These are phyloP conservation scores for Drosophila colorata DNA, from an alignment of 2,888 invertebrate species.

Conservation along the genomic window DNA sequence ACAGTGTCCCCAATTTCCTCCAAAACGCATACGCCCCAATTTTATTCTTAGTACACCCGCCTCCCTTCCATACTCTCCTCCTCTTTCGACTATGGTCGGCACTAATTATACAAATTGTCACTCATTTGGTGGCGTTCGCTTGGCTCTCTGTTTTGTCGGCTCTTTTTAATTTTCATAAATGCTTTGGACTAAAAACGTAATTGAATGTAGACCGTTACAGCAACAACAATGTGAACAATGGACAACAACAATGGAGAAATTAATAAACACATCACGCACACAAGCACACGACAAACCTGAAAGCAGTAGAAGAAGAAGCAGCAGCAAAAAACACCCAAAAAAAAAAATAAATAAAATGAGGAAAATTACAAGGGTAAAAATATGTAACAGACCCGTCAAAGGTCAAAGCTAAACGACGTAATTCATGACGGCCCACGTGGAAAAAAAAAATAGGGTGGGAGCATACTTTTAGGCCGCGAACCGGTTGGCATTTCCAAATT, in stretches of 20 bases:
- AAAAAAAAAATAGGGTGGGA: slow-evolving; percentile 16
- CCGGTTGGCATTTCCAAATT: slow-evolving; percentile 10
- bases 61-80: neutral
- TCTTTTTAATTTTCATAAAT: slow-evolving; percentile 73
- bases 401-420: slow-evolving; percentile 68
- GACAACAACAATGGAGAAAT: slow-evolving; percentile 43
- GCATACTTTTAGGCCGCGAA: slow-evolving; percentile 25
- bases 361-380: slow-evolving; percentile 59
- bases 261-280: slow-evolving; percentile 76
- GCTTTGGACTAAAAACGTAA: slow-evolving; percentile 64
- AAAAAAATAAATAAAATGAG: slow-evolving; percentile 4
- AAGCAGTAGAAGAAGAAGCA: neutral
- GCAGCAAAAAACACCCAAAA: neutral
- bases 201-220: slow-evolving; percentile 60
- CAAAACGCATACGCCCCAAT: slow-evolving; percentile 47
- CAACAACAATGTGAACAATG: slow-evolving; percentile 32
- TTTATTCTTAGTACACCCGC: neutral
- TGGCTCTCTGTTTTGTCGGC: slow-evolving; percentile 14
- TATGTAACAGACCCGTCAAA: slow-evolving; percentile 61
- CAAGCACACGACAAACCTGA: slow-evolving; percentile 49
- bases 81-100: neutral
- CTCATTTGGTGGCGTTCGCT: slow-evolving; percentile 48
- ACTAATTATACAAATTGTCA: slow-evolving; percentile 74
- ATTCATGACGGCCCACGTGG: slow-evolving; percentile 43
- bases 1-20: slow-evolving; percentile 35